Evolutionary conservation across 1,140 invertebrate genomes (phyloP).

Genomic region (silkworm (Bombyx mori)): DNA sequence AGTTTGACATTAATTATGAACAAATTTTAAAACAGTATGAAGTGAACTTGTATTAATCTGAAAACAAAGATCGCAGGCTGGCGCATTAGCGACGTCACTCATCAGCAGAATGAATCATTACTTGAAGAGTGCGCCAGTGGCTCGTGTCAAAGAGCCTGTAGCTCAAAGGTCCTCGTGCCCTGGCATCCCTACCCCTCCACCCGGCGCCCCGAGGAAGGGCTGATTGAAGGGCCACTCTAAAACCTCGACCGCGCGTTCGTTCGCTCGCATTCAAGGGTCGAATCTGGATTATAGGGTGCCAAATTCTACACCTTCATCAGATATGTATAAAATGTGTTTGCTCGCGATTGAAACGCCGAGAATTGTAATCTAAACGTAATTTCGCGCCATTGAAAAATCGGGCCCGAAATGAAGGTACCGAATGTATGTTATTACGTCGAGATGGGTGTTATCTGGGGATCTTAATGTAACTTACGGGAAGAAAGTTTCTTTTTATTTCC

Average conservation of each 20-base stretch:
- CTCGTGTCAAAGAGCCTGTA: conserved; percentile 68
- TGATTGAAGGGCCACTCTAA: conserved; percentile 69
- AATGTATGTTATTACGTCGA: no score
- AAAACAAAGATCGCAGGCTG: conserved; percentile 21
- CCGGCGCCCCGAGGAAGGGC: conserved; percentile 58
- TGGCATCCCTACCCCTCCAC: conserved; percentile 18
- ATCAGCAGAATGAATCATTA: conserved; percentile 70
- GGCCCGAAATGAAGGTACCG: no score
- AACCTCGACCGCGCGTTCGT: conserved; percentile 65
- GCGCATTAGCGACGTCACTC: conserved; percentile 65
- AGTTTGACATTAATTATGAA: no score
- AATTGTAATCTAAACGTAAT: conserved; percentile 50
- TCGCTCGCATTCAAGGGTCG: conserved; percentile 66
- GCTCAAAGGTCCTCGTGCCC: conserved; percentile 61
- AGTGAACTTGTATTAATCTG: conserved; percentile 1
- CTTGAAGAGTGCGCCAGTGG: conserved; percentile 68
- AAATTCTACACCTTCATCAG: conserved; percentile 65
- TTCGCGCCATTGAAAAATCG: conserved; percentile 37
- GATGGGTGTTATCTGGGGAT: no score
- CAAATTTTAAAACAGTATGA: no score
- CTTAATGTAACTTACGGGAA: no score
- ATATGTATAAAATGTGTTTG: conserved; percentile 61
- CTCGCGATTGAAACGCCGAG: conserved; percentile 47
- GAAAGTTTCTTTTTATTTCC: no score
- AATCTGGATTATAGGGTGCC: conserved; percentile 68